Conservation (phyloP, 92 coral and sea anemone genomes). For the Siderastrea siderea region DNA sequence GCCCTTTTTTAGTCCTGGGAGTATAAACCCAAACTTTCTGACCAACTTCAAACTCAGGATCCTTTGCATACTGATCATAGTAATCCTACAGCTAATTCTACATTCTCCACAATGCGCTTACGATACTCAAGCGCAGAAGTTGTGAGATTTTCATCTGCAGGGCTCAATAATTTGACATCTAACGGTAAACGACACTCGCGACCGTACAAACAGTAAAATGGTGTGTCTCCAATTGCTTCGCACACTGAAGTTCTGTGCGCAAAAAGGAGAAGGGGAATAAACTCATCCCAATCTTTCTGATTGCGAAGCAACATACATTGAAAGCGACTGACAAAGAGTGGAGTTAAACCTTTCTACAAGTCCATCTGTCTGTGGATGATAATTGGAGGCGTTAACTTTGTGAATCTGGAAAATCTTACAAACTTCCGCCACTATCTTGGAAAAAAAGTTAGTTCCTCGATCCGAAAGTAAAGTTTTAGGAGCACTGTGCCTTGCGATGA, state of each 20-base stretch:
- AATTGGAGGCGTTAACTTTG: slow-evolving; percentile 29
- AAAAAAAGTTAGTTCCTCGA: slow-evolving; percentile 69
- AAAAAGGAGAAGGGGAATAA: slow-evolving; percentile 28
- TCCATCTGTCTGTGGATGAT: slow-evolving; percentile 12
- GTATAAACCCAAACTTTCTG: slow-evolving; percentile 66
- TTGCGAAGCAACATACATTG: slow-evolving; percentile 48
- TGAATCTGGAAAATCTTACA: slow-evolving; percentile 62
- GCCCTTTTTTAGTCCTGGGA: slow-evolving; percentile 47
- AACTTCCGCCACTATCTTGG: slow-evolving; percentile 60
- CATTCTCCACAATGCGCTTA: slow-evolving; percentile 41
- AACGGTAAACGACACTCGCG: slow-evolving; percentile 54
- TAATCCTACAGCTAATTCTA: slow-evolving; percentile 58
- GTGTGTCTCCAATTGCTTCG: not conserved
- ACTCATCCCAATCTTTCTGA: slow-evolving; percentile 50
- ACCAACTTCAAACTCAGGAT: slow-evolving; percentile 33
- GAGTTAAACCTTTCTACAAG: slow-evolving; percentile 3
- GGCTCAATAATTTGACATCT: slow-evolving; percentile 40
- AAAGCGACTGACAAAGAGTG: slow-evolving; percentile 22
- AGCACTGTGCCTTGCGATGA: slow-evolving; percentile 31
- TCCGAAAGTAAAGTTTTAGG: slow-evolving; percentile 67
- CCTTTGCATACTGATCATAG: slow-evolving; percentile 3
- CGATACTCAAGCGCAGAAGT: slow-evolving; percentile 45
- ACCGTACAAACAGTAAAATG: slow-evolving; percentile 23
- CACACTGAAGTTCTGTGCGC: slow-evolving; percentile 43
- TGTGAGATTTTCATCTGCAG: not conserved